These are phyloP conservation scores for Chironomus striatipennis DNA, from an alignment of 1,140 invertebrate genomes.

Conservation along the genomic window DNA sequence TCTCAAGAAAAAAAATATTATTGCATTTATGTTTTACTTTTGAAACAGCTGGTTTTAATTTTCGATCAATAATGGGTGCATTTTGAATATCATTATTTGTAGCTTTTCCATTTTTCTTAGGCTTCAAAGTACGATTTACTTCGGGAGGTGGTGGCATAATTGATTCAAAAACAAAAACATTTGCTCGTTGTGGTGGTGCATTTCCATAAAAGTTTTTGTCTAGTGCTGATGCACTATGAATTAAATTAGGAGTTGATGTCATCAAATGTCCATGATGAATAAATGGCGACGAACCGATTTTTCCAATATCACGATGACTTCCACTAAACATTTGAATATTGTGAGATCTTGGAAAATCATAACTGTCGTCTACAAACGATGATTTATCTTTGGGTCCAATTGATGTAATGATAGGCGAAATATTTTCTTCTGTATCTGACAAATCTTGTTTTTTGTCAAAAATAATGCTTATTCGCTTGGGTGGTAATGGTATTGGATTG, in stretches of 20 bases:
- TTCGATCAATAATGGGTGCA: conserved; percentile 39
- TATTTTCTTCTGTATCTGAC: conserved; percentile 39
- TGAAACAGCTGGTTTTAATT: conserved; percentile 36
- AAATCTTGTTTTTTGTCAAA: conserved; percentile 39
- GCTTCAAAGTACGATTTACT: conserved; percentile 72
- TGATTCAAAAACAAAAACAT: conserved; percentile 45
- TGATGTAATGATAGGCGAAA: conserved; percentile 33
- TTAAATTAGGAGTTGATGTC: conserved; percentile 36
- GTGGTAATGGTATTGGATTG: conserved; percentile 56
- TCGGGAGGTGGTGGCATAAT: conserved; percentile 47
- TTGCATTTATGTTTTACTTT: conserved; percentile 30
- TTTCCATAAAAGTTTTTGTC: conserved; percentile 61
- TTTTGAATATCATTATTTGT: conserved; percentile 37
- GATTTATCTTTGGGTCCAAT: conserved; percentile 34
- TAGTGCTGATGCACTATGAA: conserved; percentile 28
- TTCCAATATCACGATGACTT: conserved; percentile 32
- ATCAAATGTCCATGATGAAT: conserved; percentile 36
- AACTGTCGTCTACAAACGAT: conserved; percentile 52
- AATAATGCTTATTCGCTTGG: conserved; percentile 53
- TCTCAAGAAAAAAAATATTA: neutral
- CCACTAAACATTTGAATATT: conserved; percentile 42
- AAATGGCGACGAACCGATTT: conserved; percentile 31
- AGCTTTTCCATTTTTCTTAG: conserved; percentile 53
- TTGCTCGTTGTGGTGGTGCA: conserved; percentile 54
- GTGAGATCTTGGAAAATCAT: conserved; percentile 64